Evolutionary conservation across 2,113 vertebrate species (phyloP).

Genomic region (Pristiophorus japonicus): DNA sequence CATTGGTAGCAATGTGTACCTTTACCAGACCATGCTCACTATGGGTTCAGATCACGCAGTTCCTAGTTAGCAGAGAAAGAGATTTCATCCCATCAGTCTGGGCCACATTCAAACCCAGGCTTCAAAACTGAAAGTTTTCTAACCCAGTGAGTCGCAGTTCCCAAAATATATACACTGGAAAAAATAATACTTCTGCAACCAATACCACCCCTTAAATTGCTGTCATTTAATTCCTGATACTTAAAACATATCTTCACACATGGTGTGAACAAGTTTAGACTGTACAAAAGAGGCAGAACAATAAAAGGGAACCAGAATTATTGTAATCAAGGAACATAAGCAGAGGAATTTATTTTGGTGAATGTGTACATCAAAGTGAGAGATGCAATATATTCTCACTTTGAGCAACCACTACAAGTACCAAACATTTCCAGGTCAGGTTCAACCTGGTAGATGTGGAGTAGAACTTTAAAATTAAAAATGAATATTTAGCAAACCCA

Average conservation of each 20-base stretch:
- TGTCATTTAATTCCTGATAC: not conserved
- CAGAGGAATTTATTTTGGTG: not conserved
- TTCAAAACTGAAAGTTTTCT: too few species aligned
- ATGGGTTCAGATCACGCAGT: not conserved
- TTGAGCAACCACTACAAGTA: not conserved
- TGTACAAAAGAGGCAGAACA: not conserved
- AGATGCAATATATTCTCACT: not conserved
- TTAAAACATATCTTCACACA: not conserved
- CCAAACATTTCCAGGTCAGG: not conserved
- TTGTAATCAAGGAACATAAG: not conserved
- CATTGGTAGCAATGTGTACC: not conserved
- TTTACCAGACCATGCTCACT: not conserved
- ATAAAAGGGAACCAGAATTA: not conserved
- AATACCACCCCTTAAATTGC: too few species aligned
- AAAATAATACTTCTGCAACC: too few species aligned
- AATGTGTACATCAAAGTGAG: not conserved
- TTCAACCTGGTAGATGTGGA: not conserved
- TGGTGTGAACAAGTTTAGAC: not conserved
- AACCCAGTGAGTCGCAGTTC: too few species aligned
- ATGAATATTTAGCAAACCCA: not conserved
- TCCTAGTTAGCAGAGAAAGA: not conserved
- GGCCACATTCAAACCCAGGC: not conserved
- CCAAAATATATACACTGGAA: too few species aligned
- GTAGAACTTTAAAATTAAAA: not conserved
- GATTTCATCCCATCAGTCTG: not conserved